Conservation (phyloP, 1,140 invertebrate genomes). For the Neodiprion fabricii region DNA sequence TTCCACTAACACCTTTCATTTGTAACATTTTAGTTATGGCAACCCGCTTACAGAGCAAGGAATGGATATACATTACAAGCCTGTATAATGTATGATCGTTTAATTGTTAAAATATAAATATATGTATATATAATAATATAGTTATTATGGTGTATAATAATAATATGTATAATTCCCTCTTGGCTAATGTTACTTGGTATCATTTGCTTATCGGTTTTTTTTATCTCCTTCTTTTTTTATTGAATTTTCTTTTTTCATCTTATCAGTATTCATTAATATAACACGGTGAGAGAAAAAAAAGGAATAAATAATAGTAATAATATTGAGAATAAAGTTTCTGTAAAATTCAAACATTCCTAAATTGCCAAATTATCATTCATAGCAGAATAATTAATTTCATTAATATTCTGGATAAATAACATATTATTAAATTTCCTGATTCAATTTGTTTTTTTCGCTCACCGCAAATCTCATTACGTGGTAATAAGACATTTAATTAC, state of each 20-base stretch:
- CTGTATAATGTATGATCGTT: slow-evolving; percentile 46
- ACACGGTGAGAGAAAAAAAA: slow-evolving; percentile 28
- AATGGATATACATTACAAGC: background rate
- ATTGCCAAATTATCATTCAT: background rate
- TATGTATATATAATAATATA: slow-evolving; percentile 40
- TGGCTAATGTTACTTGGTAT: slow-evolving; percentile 34
- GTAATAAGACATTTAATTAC: slow-evolving; percentile 22
- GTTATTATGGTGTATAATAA: slow-evolving; percentile 25
- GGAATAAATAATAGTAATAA: slow-evolving; percentile 33
- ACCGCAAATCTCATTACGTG: slow-evolving; percentile 14
- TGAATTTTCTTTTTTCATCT: background rate
- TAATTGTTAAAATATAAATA: slow-evolving; percentile 59
- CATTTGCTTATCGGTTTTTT: slow-evolving; percentile 6
- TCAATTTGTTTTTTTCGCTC: slow-evolving; percentile 15
- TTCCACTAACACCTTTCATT: too few species aligned
- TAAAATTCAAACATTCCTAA: slow-evolving; percentile 5
- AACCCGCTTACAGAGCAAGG: background rate
- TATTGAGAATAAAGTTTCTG: slow-evolving; percentile 24
- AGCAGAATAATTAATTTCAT: slow-evolving; percentile 28
- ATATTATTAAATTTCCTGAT: slow-evolving; percentile 35
- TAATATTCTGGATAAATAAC: slow-evolving; percentile 40
- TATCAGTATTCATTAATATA: slow-evolving; percentile 25
- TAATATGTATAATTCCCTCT: slow-evolving; percentile 38
- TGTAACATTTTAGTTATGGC: too few species aligned
- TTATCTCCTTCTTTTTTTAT: background rate